A percentile compares a stretch with the other conserved stretches of the same genome.
Evolutionary conservation across 2,113 vertebrate species (phyloP).

Genomic region (Ictidomys tridecemlineatus): DNA sequence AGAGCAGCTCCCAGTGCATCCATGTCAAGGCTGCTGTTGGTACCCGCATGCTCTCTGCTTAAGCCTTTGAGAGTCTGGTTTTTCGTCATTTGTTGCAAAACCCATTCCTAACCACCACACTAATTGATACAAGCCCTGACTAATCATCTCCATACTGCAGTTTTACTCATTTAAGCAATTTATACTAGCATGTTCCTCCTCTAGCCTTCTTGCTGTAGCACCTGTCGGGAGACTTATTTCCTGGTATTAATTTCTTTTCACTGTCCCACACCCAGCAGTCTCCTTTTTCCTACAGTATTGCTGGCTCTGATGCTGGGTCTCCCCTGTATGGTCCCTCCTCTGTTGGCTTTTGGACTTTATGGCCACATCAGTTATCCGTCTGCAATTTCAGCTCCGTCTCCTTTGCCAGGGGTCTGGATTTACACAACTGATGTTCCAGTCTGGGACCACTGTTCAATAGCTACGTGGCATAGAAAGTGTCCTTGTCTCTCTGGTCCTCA

Average conservation of each 20-base stretch:
- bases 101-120: background rate
- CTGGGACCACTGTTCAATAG: background rate
- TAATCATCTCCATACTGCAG: background rate
- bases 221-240: background rate
- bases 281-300: background rate
- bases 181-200: background rate
- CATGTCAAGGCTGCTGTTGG: background rate
- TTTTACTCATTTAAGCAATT: background rate
- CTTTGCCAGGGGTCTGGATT: background rate
- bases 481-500: background rate
- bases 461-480: background rate
- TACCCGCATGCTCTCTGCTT: background rate
- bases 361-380: background rate
- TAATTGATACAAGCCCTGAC: background rate
- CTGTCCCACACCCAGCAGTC: background rate
- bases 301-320: background rate
- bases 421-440: background rate
- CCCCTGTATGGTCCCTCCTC: too few relatives aligned
- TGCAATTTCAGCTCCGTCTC: background rate
- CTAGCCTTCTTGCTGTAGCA: background rate
- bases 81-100: background rate
- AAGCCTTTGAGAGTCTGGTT: background rate
- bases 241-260: background rate
- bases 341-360: too few relatives aligned
- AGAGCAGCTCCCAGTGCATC: background rate